Evolutionary conservation across 2,113 vertebrate species (phyloP).

Genomic region (Zapornia atra): DNA sequence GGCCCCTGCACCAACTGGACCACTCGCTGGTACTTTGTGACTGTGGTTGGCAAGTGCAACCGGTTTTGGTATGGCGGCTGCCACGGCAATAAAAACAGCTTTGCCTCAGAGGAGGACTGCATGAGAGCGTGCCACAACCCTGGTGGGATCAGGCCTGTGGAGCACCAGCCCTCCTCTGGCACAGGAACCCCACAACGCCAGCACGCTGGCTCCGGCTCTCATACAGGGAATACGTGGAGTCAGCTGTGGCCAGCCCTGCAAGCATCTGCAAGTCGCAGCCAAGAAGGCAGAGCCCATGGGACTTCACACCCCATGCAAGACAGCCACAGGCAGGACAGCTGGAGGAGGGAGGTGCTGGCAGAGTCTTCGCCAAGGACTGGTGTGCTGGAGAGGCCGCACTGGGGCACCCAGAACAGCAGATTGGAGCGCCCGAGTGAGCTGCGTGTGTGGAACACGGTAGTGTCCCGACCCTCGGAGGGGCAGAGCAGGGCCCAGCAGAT

Average conservation of each 20-base stretch:
- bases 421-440: not conserved
- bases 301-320: not conserved
- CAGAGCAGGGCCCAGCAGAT: not conserved
- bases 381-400: not conserved
- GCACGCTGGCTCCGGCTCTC: not conserved
- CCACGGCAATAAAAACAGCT: constrained; percentile 93
- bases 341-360: not conserved
- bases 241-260: not conserved
- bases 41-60: constrained; percentile 81
- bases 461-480: not conserved
- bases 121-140: constrained; percentile 74
- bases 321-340: not conserved
- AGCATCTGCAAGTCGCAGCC: not conserved
- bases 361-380: not conserved
- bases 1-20: constrained; percentile 88
- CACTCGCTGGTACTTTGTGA: constrained; percentile 85
- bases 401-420: not conserved
- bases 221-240: not conserved
- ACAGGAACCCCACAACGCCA: not conserved
- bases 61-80: constrained; percentile 97
- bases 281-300: not conserved
- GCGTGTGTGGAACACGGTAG: not conserved
- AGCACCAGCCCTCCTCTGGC: not conserved
- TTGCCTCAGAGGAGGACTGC: constrained; percentile 84
- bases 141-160: not conserved